Base-by-base conservation (phyloP, 2,888 invertebrate genomes). In the Vesta saturnalis region DNA sequence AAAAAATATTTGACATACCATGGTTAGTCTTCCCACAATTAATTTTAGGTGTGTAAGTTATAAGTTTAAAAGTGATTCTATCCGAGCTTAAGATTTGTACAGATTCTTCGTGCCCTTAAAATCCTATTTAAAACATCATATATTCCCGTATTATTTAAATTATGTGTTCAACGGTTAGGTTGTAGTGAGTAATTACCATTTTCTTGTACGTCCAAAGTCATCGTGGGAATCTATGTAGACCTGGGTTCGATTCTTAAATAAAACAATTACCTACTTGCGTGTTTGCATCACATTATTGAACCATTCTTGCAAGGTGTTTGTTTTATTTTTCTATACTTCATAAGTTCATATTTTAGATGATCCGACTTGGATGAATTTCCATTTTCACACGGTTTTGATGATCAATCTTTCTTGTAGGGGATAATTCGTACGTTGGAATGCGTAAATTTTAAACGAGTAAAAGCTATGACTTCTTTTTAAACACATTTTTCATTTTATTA, bases 241-340 rank as follows among this genome's bases (percentile, higher is more conserved):
- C 75, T 73, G 72, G 73, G 79, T 77, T 78, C 78, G 78, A 76
- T 80, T 81, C 81, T 82, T 81, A 83, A 83, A 83, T 84, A 81
- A 83, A 83, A 84, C 84, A 84, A 84, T 84, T 83, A 83, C 83
- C 80, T 74, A 82, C 79, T 83, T 84, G 83, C 84, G 83, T 83
- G 83, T 83, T 82, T 82, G 82, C 82, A 83, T 82, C 83, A 81
- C 82, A 84, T 83, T 83, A 84, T 83, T 83, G 82, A 81, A 80
- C 79, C 79, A 78, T 80, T 80, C 81, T 80, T 79, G 79, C 80
- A 77, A 79, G 77, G 77, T 81, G 79, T 83, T 83, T 81, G 81
- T 79, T 83, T 83, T 82, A 81, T 83, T 82, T 81, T 82, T 79
- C 79, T 80, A 78, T 80, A 79, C 77, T 78, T 78, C 76, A 79